Base-by-base conservation (phyloP, 2,888 invertebrate species). In the Temnothorax rugatulus region DNA sequence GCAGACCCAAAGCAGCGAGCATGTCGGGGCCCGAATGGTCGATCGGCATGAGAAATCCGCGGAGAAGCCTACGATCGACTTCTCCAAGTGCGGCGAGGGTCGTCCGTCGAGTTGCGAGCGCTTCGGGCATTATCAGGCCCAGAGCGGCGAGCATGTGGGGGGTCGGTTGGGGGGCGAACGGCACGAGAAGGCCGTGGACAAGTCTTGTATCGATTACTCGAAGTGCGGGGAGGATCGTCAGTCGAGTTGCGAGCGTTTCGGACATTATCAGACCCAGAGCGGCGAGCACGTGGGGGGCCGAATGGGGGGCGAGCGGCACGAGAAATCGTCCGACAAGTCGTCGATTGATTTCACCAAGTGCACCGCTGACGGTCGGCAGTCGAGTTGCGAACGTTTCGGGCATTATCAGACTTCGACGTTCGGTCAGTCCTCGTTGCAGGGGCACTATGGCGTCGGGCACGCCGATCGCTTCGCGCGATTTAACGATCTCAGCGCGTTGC, bases 21-120 rank as follows among this genome's bases (percentile, higher is more conserved):
- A 85, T 83, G 76, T 85, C 89, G 92, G 92, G 15, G 86, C 85
- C 71, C 91, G 88, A 85, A 87, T 88, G 89, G 77, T 87, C 75
- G 90, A 91, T 54, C 88, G 91, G 73, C 92, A 91, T 74, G 94
- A 93, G 52, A 94, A 93, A 84, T 89, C 91, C 44, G 83, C 87
- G 63, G 87, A 85, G 63, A 92, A 93, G 86, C 88, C 92, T 18
- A 54, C 86, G 83, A 87, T 90, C 85, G 91, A 92, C 64, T 89
- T 91, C 86, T 83, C 90, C 68, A 90, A 91, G 85, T 87, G 79
- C 73, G 79, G 59, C 9, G 79, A 81, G 25, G 4, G 47, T 38
- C 79, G 73, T 50, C 89, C 90, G 63, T 88, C 92, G 74, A 86
- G 85, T 66, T 90, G 89, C 84, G 91, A 91, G 44, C 90, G 93